Evolutionary conservation across 2,888 invertebrate genomes (phyloP), one percentile per base, ranked within the genome.

Genomic region (Tetragnatha montana): DNA sequence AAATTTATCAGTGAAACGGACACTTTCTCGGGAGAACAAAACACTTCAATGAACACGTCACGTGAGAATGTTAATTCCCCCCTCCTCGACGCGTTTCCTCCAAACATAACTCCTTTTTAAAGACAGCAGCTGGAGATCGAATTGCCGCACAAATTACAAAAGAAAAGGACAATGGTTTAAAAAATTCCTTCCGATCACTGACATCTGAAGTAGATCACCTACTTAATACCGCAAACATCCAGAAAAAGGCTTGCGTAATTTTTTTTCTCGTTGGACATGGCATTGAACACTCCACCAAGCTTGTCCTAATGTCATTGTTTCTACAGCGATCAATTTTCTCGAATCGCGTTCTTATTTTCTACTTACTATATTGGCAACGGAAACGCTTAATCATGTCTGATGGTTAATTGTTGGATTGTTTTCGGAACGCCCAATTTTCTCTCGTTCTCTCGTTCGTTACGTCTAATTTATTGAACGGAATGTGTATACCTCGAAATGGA

Each of bases 171-270:
- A 71, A 73, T 82, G 81, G 81, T 73, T 81, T 35, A 50, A 35
- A 35, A 35, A 73, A 82, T 73, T 82, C 47, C 69, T 71, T 35
- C 71, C 81, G 49, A 70, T 50, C 78, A 50, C 19, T 21, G 50
- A 71, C 71, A 50, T 81, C 47, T 21, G 50, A 81, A 81, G 71
- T 81, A 51, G 81, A 81, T 50, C 81, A 21, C 81, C 35, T 50
- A 35, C 51, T 51, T 35, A 14, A 47, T 75, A 22, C 19, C 47
- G 51, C 78, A 78, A 35, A 78, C 60, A 14, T 21, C 19, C 22
- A 10, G 17, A 60, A 60, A 8, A 17, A 60, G 21, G 4, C 10
- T 78, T 78, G 78, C 78, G 22, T 6, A 78, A 78, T 14, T 51
- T 21, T 49, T 49, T 21, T 74, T 35, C 74, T 4, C 35, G 17